Evolutionary conservation across 1,140 invertebrate species (phyloP).

Genomic region (Leguminivora glycinivorella): DNA sequence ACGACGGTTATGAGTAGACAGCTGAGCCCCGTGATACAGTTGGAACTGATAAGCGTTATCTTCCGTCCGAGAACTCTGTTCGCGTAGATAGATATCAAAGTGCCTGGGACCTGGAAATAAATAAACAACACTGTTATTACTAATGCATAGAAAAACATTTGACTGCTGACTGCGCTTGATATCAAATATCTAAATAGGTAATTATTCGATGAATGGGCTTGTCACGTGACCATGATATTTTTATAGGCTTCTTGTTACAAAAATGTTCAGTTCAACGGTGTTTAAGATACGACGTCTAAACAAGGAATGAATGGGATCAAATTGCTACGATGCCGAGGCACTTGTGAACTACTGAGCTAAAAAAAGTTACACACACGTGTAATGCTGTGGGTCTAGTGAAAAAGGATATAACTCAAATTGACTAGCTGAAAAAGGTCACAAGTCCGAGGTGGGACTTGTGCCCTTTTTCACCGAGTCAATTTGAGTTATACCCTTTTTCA

Average conservation of each 20-base stretch:
- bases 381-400: too few species aligned
- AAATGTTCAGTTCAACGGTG: not conserved
- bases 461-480: too few species aligned
- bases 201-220: too few species aligned
- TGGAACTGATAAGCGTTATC: slow-evolving; percentile 82
- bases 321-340: not conserved
- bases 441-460: too few species aligned
- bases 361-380: not conserved
- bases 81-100: slow-evolving; percentile 82
- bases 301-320: slow-evolving; percentile 4
- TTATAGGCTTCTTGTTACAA: slow-evolving; percentile 1
- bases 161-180: not conserved
- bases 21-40: slow-evolving; percentile 82
- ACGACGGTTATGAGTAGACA: slow-evolving; percentile 81
- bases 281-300: slow-evolving; percentile 9
- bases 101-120: slow-evolving; percentile 82
- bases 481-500: too few species aligned
- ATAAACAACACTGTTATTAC: slow-evolving; percentile 33
- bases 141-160: not conserved
- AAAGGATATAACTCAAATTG: too few species aligned
- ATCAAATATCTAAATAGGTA: too few species aligned
- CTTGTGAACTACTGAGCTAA: not conserved
- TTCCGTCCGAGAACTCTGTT: slow-evolving; percentile 84
- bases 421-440: too few species aligned
- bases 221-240: not conserved